These are phyloP conservation scores for Apis dorsata DNA, from an alignment of 1,140 invertebrate genomes.

Conservation along the genomic window DNA sequence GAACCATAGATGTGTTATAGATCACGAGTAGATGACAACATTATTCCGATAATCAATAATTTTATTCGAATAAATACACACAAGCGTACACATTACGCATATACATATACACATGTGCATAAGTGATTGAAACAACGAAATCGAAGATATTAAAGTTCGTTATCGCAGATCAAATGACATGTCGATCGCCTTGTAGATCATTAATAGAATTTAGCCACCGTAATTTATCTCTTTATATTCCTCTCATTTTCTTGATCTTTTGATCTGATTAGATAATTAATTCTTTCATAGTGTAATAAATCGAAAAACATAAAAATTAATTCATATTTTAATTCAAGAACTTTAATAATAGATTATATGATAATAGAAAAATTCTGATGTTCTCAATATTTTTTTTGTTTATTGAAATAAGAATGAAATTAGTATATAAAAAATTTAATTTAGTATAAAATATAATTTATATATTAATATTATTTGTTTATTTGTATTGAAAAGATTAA, in stretches of 20 bases:
- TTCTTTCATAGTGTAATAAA: no score
- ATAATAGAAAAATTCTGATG: no score
- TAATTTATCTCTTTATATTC: not conserved
- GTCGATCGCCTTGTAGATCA: constrained; percentile 31
- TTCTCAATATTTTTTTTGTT: no score
- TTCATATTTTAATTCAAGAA: not conserved
- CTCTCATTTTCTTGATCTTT: not conserved
- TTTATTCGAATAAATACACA: not conserved
- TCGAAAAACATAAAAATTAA: not conserved
- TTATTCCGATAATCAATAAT: not conserved
- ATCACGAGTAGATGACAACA: not conserved
- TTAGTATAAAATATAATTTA: no score
- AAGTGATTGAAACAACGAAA: constrained; percentile 45
- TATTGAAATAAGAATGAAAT: no score
- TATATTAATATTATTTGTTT: no score
- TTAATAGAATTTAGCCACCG: not conserved
- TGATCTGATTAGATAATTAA: not conserved
- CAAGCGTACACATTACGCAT: not conserved
- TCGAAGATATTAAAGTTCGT: constrained; percentile 37
- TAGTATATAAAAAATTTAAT: no score
- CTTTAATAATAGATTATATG: no score
- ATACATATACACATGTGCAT: not conserved
- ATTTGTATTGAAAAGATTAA: no score
- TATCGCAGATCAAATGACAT: constrained; percentile 17
- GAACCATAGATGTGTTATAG: not conserved